Evolutionary conservation across 2,888 invertebrate genomes (phyloP).

Genomic region (Synergus gifuensis): DNA sequence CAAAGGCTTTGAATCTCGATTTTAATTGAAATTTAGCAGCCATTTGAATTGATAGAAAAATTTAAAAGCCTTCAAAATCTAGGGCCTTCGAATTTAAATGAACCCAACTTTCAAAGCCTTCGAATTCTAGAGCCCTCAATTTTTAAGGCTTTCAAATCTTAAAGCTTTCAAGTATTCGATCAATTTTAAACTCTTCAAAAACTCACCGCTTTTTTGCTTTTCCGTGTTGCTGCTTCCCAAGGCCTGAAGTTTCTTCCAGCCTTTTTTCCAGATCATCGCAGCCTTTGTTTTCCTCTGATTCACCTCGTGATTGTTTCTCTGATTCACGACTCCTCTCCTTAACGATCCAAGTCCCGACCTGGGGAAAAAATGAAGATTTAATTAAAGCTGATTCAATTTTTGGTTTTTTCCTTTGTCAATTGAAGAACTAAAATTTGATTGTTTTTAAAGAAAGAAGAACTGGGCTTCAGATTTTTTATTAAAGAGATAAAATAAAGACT

Average conservation of each 20-base stretch:
- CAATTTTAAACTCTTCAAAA: neutral
- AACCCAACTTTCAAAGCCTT: too few species aligned
- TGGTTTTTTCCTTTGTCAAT: neutral
- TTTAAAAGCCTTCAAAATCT: too few species aligned
- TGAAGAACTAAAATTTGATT: neutral
- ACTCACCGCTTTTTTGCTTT: slow-evolving; percentile 84
- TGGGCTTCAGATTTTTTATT: too few species aligned
- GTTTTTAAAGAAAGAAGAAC: neutral
- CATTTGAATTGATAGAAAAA: too few species aligned
- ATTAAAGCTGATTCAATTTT: neutral
- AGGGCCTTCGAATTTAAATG: too few species aligned
- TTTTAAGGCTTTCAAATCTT: too few species aligned
- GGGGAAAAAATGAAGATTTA: neutral
- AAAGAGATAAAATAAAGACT: too few species aligned
- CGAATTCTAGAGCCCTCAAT: too few species aligned
- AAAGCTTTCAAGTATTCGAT: neutral
- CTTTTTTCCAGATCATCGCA: slow-evolving; percentile 75
- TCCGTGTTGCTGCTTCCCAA: slow-evolving; percentile 84
- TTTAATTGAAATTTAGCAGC: too few species aligned
- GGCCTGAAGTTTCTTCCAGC: slow-evolving; percentile 85
- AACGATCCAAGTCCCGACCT: slow-evolving; percentile 74
- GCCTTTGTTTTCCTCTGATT: slow-evolving; percentile 72
- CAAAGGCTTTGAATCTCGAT: too few species aligned
- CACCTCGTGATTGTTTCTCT: slow-evolving; percentile 64
- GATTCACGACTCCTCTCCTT: slow-evolving; percentile 66